Percentiles rank a stretch among this genome's conserved stretches.
Evolutionary conservation across 2,113 vertebrate species (phyloP).

Genomic region (Lynx canadensis): DNA sequence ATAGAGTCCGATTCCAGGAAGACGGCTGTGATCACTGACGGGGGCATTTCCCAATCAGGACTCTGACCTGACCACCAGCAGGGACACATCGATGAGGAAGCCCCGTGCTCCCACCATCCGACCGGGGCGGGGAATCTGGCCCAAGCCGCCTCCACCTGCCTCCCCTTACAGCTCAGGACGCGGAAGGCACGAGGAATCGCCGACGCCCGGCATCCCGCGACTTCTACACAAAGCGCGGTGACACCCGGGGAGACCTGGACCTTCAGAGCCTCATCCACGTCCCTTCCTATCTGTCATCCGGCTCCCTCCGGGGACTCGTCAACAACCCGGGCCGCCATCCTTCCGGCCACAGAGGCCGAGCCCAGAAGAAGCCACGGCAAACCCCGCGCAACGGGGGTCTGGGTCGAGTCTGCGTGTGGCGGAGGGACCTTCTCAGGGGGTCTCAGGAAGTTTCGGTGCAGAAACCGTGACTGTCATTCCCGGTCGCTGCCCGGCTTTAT

Average conservation of each 20-base stretch:
- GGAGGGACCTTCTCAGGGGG: neutral
- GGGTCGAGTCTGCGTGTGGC: neutral
- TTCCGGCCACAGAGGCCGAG: neutral
- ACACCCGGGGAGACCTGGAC: neutral
- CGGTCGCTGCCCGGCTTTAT: slow-evolving; percentile 48
- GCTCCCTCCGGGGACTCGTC: neutral
- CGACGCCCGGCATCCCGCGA: no score
- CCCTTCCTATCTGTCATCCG: neutral
- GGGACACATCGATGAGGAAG: neutral
- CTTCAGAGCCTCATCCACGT: neutral
- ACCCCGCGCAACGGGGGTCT: neutral
- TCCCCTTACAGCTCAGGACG: neutral
- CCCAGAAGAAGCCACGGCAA: neutral
- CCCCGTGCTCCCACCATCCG: rapidly evolving
- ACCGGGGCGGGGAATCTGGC: neutral
- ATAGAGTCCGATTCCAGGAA: neutral
- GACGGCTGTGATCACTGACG: rapidly evolving
- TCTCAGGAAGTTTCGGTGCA: slow-evolving; percentile 45
- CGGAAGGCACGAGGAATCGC: rapidly evolving
- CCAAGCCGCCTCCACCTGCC: neutral
- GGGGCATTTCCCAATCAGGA: neutral
- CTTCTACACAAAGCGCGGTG: neutral
- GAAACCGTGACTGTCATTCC: slow-evolving; percentile 70
- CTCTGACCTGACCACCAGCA: no score
- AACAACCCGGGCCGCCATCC: neutral